Conservation (phyloP, 2,888 invertebrate genomes). For the Tetranychus piercei region DNA sequence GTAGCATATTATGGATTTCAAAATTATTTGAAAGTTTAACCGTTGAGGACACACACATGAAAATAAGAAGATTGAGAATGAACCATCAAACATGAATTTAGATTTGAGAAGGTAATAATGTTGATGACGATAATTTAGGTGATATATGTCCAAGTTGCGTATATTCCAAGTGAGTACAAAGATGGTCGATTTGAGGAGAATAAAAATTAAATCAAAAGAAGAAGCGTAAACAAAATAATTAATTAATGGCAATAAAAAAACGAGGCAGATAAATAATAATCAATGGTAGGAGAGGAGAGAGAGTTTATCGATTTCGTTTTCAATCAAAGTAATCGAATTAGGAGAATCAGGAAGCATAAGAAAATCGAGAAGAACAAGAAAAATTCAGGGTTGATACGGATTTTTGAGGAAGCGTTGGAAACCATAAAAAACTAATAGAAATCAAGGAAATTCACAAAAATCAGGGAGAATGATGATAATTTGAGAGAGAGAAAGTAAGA, state of each 20-base stretch:
- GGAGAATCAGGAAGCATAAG: background rate
- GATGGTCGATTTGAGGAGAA: too few species aligned
- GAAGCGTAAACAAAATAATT: too few species aligned
- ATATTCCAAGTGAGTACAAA: too few species aligned
- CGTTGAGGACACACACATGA: too few species aligned
- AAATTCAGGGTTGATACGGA: conserved; percentile 1
- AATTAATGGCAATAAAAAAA: background rate
- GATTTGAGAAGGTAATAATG: background rate
- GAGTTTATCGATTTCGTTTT: background rate
- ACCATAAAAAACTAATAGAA: background rate
- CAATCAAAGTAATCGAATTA: background rate
- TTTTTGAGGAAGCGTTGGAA: background rate
- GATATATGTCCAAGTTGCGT: background rate
- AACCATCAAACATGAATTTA: too few species aligned
- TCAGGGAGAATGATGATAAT: background rate
- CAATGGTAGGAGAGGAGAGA: background rate
- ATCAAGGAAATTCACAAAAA: background rate
- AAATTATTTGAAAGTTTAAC: too few species aligned
- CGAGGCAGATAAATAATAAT: background rate
- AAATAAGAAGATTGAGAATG: too few species aligned
- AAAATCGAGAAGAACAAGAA: background rate
- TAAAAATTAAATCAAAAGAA: too few species aligned
- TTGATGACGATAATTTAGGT: background rate
- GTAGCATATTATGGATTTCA: background rate
- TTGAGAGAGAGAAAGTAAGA: conserved; percentile 2